phyloP scores from a whole-genome alignment of 2,797 vertebrate genomes.

The Leptatherina wallacei region DNA sequence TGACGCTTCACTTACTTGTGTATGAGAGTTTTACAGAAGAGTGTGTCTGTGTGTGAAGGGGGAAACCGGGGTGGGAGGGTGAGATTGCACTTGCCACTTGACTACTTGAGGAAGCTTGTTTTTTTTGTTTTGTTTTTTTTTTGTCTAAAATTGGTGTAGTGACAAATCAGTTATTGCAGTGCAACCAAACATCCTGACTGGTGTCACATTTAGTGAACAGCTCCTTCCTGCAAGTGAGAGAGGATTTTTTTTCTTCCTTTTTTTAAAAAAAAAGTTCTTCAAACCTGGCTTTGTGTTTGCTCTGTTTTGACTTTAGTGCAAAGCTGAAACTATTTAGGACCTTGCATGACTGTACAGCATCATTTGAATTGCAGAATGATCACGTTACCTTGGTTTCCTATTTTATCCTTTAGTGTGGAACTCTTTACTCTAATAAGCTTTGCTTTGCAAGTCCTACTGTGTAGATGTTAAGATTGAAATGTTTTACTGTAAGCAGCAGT shows the following conservation, averaged over 20 bases:
- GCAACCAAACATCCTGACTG: slow-evolving; percentile 74
- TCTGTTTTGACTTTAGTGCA: slow-evolving; percentile 59
- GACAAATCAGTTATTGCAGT: slow-evolving; percentile 65
- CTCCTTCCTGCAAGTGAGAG: slow-evolving; percentile 55
- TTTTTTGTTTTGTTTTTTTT: slow-evolving; percentile 42
- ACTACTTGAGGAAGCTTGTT: slow-evolving; percentile 76
- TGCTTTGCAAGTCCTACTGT: slow-evolving; percentile 76
- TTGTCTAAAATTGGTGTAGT: slow-evolving; percentile 67
- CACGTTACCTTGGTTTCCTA: slow-evolving; percentile 57
- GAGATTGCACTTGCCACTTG: slow-evolving; percentile 77
- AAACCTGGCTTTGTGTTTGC: slow-evolving; percentile 58
- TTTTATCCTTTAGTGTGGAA: slow-evolving; percentile 70
- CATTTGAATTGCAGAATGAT: slow-evolving; percentile 63
- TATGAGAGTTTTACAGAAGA: slow-evolving; percentile 63
- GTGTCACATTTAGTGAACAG: slow-evolving; percentile 60
- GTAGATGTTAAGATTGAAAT: slow-evolving; percentile 65
- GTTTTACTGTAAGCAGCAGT: slow-evolving; percentile 74
- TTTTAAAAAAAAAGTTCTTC: slow-evolving; percentile 21
- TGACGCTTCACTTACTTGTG: slow-evolving; percentile 62
- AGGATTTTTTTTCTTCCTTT: slow-evolving; percentile 38
- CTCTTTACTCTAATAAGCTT: slow-evolving; percentile 71
- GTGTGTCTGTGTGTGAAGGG: slow-evolving; percentile 63
- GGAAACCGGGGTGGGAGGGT: slow-evolving; percentile 21
- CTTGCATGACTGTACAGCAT: slow-evolving; percentile 76
- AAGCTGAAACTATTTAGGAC: slow-evolving; percentile 54